Evolutionary conservation across 2,888 invertebrate genomes (phyloP), one percentile per base, ranked within the genome.

Genomic region (Yponomeuta plumbellus): DNA sequence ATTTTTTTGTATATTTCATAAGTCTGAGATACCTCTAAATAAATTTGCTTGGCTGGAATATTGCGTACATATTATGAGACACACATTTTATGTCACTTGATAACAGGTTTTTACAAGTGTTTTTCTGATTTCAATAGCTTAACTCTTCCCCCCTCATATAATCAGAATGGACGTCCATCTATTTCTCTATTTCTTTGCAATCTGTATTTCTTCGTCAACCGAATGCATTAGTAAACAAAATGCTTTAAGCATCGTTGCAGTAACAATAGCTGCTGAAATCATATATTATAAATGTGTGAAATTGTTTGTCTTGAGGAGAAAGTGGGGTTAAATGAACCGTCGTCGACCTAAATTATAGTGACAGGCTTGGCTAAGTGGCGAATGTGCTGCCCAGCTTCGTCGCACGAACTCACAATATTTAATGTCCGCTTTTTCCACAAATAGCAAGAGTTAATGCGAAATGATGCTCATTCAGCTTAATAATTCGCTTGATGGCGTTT

Each of bases 241-340:
- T 59, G 5, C 34, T 0, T 21, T 6, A 59, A 23, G 8, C 59
- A 59, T 11, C 6, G 8, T 23, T 11, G 59, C 21, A 59, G 59
- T 20, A 59, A 59, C 23, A 23, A 59, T 59, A 13, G 59, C 21
- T 59, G 11, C 11, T 59, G 59, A 59, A 21, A 21, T 59, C 44
- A 13, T 52, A 34, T 34, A 34, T 2, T 52, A 21, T 4, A 59
- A 23, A 59, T 59, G 59, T 59, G 59, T 59, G 21, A 59, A 59
- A 64, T 67, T 64, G 23, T 65, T 26, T 59, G 64, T 72, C 69
- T 67, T 59, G 21, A 8, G 73, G 79, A 79, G 80, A 83, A 83
- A 84, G 83, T 80, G 74, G 78, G 77, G 76, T 79, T 79, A 77
- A 79, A 79, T 82, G 78, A 80, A 81, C 78, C 72, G 74, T 69